Percentiles rank a stretch among this genome's conserved stretches.
phyloP scores from a whole-genome alignment of 2,888 invertebrate genomes.

The Amorpha juglandis region DNA sequence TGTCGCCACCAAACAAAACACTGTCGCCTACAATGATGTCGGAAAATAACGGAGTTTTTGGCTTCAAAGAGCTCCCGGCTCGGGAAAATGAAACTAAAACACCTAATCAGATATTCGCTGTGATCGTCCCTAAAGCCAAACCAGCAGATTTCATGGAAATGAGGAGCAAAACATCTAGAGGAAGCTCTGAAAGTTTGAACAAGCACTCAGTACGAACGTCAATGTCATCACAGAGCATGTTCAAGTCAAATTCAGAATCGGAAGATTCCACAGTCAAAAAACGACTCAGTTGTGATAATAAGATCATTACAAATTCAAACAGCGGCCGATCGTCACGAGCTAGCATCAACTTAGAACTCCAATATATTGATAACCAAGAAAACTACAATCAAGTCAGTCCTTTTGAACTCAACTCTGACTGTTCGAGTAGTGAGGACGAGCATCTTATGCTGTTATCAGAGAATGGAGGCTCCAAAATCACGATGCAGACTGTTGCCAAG shows the following conservation, averaged over 20 bases:
- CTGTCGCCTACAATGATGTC: slow-evolving; percentile 76
- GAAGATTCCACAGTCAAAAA: slow-evolving; percentile 76
- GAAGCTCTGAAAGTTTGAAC: slow-evolving; percentile 67
- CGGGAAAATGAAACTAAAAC: slow-evolving; percentile 53
- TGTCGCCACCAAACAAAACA: slow-evolving; percentile 79
- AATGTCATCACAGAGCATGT: slow-evolving; percentile 68
- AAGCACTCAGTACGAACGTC: slow-evolving; percentile 64
- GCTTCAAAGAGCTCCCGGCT: slow-evolving; percentile 71
- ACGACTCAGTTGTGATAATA: slow-evolving; percentile 76
- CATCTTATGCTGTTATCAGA: slow-evolving; percentile 77
- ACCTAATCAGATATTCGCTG: slow-evolving; percentile 75
- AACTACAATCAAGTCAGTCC: slow-evolving; percentile 60
- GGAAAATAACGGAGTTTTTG: slow-evolving; percentile 73
- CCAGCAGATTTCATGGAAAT: slow-evolving; percentile 54
- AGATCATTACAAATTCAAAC: slow-evolving; percentile 63
- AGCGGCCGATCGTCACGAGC: slow-evolving; percentile 72
- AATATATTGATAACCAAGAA: slow-evolving; percentile 71
- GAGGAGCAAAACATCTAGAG: slow-evolving; percentile 52
- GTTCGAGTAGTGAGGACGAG: slow-evolving; percentile 80
- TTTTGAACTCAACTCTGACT: slow-evolving; percentile 68
- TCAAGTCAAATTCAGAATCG: slow-evolving; percentile 71
- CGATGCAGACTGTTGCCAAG: slow-evolving; percentile 72
- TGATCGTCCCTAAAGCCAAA: slow-evolving; percentile 76
- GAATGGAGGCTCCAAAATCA: slow-evolving; percentile 77
- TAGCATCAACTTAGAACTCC: slow-evolving; percentile 71